Evolutionary conservation across 2,113 vertebrate species (phyloP), one percentile per base, ranked within the genome.

Genomic region (Podocnemis expansa): DNA sequence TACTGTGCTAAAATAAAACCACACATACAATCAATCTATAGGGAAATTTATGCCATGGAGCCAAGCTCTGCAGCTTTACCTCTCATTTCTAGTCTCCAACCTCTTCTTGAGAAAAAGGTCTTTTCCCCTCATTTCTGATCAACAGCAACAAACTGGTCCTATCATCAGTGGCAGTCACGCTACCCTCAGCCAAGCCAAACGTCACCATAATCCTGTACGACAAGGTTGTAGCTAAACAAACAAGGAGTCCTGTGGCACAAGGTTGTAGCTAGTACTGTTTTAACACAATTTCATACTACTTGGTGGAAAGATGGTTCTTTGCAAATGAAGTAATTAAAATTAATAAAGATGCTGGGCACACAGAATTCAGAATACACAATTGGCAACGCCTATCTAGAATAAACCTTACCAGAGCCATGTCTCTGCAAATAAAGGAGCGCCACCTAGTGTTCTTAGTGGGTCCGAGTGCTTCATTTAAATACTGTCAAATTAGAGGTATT

Each of bases 401-500:
- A 1, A 5, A 8, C 0, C 17, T 1, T 12, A 70, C 0, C 2
- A 10, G 1, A 52, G 17, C 2, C 3, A 0, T 7, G 16, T 70
- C 38, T 38, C 47, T 73, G 6, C 52, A 78, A 91, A 29, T 78
- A 25, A 80, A 91, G 8, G 88, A 89, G 96, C 76, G 95, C 98
- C 98, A 96, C 78, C 98, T 98, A 78, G 79, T 89, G 98, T 94
- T 91, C 95, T 89, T 0, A 60, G 19, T 8, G 29, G 56, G 70
- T 17, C 11, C 78, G 70, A 82, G 55, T 90, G 54, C 9, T 31
- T 9, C 3, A 83, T 51, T 73, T 76, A 86, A 92, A 82, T 16
- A 6, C 41, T 60, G 12, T 24, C 41, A 82, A 43, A 25, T 49
- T 78, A 41, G 24, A 63, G 24, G 14, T 27, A 58, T 14, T 58